A percentile compares a stretch with the other conserved stretches of the same genome.
Evolutionary conservation across 2,797 vertebrate genomes (phyloP).

Genomic region (Remorina albescens): DNA sequence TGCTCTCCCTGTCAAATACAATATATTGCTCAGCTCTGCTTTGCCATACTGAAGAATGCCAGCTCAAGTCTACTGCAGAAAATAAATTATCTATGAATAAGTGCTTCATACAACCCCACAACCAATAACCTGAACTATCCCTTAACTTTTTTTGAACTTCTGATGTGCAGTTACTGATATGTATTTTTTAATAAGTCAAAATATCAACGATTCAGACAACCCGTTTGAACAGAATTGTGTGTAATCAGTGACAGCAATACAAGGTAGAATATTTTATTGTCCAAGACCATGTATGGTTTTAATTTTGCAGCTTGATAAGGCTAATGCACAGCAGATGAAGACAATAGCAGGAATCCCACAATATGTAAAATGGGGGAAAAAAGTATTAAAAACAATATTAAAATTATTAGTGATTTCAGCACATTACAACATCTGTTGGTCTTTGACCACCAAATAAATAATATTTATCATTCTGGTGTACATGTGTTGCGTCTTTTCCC

Average conservation of each 20-base stretch:
- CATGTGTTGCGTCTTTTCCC: conserved; percentile 42
- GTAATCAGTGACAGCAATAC: conserved; percentile 17
- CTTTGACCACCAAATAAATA: conserved; percentile 37
- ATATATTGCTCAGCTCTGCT: too few species aligned
- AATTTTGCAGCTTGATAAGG: conserved; percentile 25
- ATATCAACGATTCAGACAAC: conserved; percentile 19
- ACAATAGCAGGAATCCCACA: conserved; percentile 29
- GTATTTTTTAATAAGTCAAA: conserved; percentile 7
- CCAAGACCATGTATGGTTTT: conserved; percentile 21
- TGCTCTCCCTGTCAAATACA: too few species aligned
- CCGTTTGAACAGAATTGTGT: background rate
- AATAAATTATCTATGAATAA: too few species aligned
- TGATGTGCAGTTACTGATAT: background rate
- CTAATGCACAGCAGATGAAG: conserved; percentile 53
- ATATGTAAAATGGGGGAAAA: conserved; percentile 23
- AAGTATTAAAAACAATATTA: conserved; percentile 13
- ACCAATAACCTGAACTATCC: too few species aligned
- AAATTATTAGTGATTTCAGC: conserved; percentile 52
- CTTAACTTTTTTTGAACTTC: background rate
- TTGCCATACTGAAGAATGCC: too few species aligned
- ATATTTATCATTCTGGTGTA: conserved; percentile 48
- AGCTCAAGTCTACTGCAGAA: too few species aligned
- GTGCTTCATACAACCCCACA: too few species aligned
- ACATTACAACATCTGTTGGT: conserved; percentile 42
- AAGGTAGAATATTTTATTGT: conserved; percentile 7